Evolutionary conservation across 2,797 vertebrate genomes (phyloP).

Genomic region (Adelosebastes latens): DNA sequence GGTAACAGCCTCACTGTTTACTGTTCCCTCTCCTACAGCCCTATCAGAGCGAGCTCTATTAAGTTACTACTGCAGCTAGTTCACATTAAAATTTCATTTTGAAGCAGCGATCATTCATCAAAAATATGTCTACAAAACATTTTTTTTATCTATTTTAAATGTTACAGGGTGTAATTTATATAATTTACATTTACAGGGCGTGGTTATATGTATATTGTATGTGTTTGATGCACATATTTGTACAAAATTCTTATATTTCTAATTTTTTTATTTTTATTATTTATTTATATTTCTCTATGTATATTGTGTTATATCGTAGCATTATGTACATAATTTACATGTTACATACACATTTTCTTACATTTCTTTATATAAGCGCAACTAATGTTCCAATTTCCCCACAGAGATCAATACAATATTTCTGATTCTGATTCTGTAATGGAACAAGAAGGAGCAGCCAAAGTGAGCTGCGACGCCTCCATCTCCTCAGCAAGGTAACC

Average conservation of each 20-base stretch:
- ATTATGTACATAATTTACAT: neutral
- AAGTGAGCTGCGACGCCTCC: neutral
- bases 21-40: neutral
- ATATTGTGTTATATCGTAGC: neutral
- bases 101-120: neutral
- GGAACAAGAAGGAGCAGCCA: neutral
- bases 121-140: neutral
- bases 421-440: neutral
- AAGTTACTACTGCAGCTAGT: neutral
- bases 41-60: neutral
- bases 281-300: neutral
- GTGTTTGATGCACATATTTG: too few species aligned
- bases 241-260: neutral
- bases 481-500: neutral
- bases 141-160: neutral
- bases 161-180: neutral
- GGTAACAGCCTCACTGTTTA: neutral
- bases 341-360: neutral
- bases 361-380: neutral
- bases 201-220: neutral
- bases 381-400: neutral
- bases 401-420: neutral
- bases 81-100: neutral
- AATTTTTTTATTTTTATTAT: too few species aligned
- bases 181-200: neutral